Percentiles rank a stretch among this genome's conserved stretches.
These are phyloP conservation scores for Dolichoris vasculosae DNA, from an alignment of 1,140 invertebrate species.

Conservation along the genomic window DNA sequence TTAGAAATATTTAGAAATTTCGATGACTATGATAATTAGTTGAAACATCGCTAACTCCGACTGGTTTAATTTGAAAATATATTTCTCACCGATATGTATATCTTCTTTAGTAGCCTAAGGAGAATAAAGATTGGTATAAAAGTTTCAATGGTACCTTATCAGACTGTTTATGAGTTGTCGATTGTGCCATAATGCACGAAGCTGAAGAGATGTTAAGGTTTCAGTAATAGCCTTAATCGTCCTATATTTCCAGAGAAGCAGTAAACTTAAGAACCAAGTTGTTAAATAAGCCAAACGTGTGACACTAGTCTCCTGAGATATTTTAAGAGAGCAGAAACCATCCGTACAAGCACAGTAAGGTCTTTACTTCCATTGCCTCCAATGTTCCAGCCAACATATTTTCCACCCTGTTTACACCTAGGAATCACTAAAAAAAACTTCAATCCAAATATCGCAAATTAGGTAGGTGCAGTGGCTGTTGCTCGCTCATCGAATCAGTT, in stretches of 20 bases:
- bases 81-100: too few species aligned
- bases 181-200: conserved; percentile 31
- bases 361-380: background rate
- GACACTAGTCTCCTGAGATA: background rate
- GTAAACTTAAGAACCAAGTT: background rate
- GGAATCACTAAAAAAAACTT: background rate
- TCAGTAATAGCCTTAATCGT: background rate
- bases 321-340: conserved; percentile 7
- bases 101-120: background rate
- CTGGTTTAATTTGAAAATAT: too few species aligned
- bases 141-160: conserved; percentile 23
- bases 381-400: background rate
- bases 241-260: background rate
- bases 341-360: background rate
- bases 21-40: too few species aligned
- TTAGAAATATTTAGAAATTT: too few species aligned
- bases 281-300: background rate
- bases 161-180: background rate
- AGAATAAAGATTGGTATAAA: background rate
- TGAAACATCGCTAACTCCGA: too few species aligned
- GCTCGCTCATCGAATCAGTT: too few species aligned
- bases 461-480: background rate
- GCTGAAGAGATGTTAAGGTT: background rate
- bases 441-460: background rate
- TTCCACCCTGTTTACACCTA: background rate